Conservation (phyloP, 2,113 vertebrate species). For the Pelobates fuscus region DNA sequence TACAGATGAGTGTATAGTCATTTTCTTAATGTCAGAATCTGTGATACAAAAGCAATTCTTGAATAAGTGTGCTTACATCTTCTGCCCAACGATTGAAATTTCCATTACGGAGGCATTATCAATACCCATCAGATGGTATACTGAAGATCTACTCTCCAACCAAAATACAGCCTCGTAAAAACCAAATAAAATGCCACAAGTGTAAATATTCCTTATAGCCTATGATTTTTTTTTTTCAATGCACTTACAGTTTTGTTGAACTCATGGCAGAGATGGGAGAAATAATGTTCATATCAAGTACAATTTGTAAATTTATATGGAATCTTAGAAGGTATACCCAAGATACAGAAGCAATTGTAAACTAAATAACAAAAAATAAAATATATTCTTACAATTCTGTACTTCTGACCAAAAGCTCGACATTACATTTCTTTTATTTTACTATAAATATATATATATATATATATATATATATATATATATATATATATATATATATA, state of each 20-base stretch:
- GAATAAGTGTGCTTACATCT: slow-evolving; percentile 13
- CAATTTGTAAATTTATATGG: no score
- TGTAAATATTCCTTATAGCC: slow-evolving; percentile 27
- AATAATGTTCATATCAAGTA: no score
- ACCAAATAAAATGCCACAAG: slow-evolving; percentile 5
- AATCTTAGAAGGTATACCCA: no score
- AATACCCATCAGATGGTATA: slow-evolving; percentile 16
- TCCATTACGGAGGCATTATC: slow-evolving; percentile 19
- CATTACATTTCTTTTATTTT: no score
- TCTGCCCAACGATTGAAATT: not conserved
- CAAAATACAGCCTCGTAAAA: slow-evolving; percentile 9
- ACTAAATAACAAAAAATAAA: no score
- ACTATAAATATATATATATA: no score
- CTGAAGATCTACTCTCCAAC: slow-evolving; percentile 6
- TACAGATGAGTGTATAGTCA: not conserved
- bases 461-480: no score
- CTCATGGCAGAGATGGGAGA: not conserved
- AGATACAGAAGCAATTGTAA: no score
- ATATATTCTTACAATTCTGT: no score
- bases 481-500: no score
- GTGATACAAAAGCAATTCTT: slow-evolving; percentile 18
- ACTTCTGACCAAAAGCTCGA: no score
- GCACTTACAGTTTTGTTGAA: slow-evolving; percentile 46
- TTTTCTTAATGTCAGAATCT: slow-evolving; percentile 18
- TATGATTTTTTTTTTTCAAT: slow-evolving; percentile 35